Conservation (phyloP, 2,797 vertebrate species). For the Cichlasoma orientale region DNA sequence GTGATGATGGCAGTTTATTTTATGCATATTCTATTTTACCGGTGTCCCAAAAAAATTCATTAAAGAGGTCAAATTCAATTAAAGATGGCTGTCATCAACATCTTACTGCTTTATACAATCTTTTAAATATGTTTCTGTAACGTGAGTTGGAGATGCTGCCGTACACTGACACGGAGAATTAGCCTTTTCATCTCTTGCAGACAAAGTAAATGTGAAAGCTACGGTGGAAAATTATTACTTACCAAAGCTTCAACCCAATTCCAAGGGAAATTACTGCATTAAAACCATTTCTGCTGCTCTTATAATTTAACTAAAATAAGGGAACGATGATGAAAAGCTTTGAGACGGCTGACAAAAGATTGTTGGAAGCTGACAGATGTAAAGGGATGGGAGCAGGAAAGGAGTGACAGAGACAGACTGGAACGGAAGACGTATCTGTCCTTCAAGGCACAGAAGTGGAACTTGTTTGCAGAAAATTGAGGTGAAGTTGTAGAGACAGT, state of each 20-base stretch:
- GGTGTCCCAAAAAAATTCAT: background rate
- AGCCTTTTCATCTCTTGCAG: constrained; percentile 31
- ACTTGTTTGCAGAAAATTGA: constrained; percentile 72
- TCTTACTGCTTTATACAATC: constrained; percentile 27
- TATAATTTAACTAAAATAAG: constrained; percentile 24
- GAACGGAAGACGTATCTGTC: constrained; percentile 56
- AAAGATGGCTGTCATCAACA: constrained; percentile 19
- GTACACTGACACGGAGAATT: constrained; percentile 13
- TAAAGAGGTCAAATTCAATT: constrained; percentile 13
- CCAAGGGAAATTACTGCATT: constrained; percentile 21
- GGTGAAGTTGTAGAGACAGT: constrained; percentile 69
- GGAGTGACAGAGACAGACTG: constrained; percentile 57
- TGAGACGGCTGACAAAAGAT: constrained; percentile 61
- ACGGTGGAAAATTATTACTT: constrained; percentile 32
- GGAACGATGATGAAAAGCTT: constrained; percentile 40
- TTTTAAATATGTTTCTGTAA: background rate
- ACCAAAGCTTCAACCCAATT: constrained; percentile 34
- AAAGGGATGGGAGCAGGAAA: constrained; percentile 48
- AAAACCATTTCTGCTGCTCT: background rate
- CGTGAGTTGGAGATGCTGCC: background rate
- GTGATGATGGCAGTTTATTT: background rate
- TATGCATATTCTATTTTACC: background rate
- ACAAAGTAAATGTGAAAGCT: constrained; percentile 39
- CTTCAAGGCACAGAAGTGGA: constrained; percentile 65
- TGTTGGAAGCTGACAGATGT: constrained; percentile 47